Conservation (phyloP, 2,888 invertebrate genomes). For the Pseudococcus jackbeardsleyi region DNA sequence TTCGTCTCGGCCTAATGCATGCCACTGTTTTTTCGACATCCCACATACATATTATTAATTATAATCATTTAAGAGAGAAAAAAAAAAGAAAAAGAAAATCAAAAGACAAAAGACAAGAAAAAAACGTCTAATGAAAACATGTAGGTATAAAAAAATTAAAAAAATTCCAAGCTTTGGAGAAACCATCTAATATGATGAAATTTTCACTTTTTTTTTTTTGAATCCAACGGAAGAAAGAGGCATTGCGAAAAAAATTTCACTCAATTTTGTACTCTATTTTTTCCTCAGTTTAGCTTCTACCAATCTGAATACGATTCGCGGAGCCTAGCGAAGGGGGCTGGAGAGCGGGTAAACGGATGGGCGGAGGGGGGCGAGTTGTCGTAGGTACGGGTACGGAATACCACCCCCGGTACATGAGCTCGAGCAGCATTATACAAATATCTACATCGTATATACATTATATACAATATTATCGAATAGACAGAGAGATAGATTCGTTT, state of each 20-base stretch:
- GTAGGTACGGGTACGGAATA: neutral
- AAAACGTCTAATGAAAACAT: constrained; percentile 66
- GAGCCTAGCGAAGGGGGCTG: neutral
- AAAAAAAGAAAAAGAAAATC: constrained; percentile 67
- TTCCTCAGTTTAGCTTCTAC: neutral
- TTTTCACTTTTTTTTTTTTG: constrained; percentile 49
- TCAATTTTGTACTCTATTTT: neutral
- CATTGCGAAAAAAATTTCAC: constrained; percentile 37
- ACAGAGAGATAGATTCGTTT: neutral
- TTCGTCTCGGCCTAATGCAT: constrained; percentile 98
- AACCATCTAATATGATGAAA: constrained; percentile 1
- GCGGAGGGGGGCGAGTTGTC: neutral
- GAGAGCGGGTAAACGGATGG: neutral
- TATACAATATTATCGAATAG: neutral
- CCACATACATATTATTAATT: constrained; percentile 68
- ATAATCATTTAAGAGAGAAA: constrained; percentile 62
- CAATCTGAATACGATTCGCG: neutral
- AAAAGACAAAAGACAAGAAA: constrained; percentile 67
- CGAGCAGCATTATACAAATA: neutral
- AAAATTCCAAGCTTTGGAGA: constrained; percentile 57
- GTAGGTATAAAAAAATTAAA: constrained; percentile 6
- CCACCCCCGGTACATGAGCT: neutral
- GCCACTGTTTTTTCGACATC: constrained; percentile 83
- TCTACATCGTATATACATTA: constrained; percentile 10
- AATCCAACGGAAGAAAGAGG: constrained; percentile 65